These are phyloP conservation scores for Listrodromus nycthemerus DNA, from an alignment of 2,888 invertebrate species.

Conservation along the genomic window DNA sequence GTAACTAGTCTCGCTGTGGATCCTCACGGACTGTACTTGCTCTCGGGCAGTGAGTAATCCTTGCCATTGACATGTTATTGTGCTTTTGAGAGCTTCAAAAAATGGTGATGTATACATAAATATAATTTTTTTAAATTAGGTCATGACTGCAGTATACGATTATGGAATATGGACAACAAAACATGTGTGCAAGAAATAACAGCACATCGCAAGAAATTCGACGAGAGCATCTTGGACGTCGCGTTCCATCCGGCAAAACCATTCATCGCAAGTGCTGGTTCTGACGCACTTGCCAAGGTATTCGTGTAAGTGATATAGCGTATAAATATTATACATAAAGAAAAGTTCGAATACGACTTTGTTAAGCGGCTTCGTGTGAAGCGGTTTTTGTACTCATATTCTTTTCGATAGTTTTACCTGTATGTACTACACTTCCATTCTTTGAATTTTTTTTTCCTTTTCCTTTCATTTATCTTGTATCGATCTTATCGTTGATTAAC, in stretches of 20 bases:
- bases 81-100: neutral
- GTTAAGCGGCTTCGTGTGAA: constrained; percentile 71
- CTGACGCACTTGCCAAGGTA: constrained; percentile 99
- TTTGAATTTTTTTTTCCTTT: constrained; percentile 60
- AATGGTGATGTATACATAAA: neutral
- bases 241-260: constrained; percentile 99
- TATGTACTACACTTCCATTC: constrained; percentile 81
- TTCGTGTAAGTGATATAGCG: constrained; percentile 89
- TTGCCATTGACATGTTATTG: neutral
- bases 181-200: constrained; percentile 99
- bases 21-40: constrained; percentile 98
- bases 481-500: constrained; percentile 58
- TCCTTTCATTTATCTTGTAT: constrained; percentile 56
- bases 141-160: constrained; percentile 99
- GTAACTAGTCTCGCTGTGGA: constrained; percentile 99
- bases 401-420: constrained; percentile 82
- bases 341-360: constrained; percentile 72
- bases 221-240: constrained; percentile 99
- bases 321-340: constrained; percentile 52
- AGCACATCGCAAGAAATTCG: constrained; percentile 99
- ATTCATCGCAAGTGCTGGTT: constrained; percentile 99
- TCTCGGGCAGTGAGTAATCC: constrained; percentile 93
- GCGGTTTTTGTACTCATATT: constrained; percentile 83
- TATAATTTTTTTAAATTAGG: constrained; percentile 85
- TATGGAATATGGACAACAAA: constrained; percentile 99